Conservation (phyloP, 2,113 vertebrate species). For the Anoura caudifer region DNA sequence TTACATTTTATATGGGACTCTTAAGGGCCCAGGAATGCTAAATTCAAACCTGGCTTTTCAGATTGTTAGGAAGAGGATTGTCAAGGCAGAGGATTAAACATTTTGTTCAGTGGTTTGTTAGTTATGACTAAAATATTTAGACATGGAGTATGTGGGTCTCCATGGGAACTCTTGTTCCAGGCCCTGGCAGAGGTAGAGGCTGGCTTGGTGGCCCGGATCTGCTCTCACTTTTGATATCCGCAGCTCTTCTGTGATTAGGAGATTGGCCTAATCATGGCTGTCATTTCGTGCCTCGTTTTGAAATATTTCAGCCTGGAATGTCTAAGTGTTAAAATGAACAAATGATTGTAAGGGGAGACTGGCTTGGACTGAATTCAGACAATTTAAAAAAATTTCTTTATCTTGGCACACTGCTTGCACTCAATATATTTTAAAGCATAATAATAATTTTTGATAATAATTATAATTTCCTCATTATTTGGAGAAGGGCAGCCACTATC, state of each 20-base stretch:
- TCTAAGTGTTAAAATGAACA: slow-evolving; percentile 53
- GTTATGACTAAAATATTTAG: neutral
- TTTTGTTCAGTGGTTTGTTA: neutral
- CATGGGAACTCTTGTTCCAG: neutral
- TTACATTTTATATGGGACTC: neutral
- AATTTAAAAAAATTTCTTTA: slow-evolving; percentile 37
- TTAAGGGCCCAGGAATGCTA: neutral
- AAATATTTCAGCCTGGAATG: slow-evolving; percentile 29
- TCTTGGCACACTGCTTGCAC: slow-evolving; percentile 63
- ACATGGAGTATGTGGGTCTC: neutral
- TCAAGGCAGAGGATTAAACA: neutral
- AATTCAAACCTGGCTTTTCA: neutral
- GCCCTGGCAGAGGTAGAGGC: neutral
- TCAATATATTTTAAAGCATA: slow-evolving; percentile 67
- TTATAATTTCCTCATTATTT: slow-evolving; percentile 73
- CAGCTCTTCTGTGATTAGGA: neutral
- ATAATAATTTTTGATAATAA: slow-evolving; percentile 71
- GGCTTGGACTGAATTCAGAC: slow-evolving; percentile 49
- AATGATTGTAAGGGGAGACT: slow-evolving; percentile 36
- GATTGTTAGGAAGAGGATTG: neutral
- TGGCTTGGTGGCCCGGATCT: neutral
- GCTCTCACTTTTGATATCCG: neutral
- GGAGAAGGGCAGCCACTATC: slow-evolving; percentile 49
- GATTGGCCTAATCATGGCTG: neutral
- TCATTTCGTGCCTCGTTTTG: slow-evolving; percentile 16